phyloP scores from a whole-genome alignment of 2,113 vertebrate genomes.

The Mustela nigripes region DNA sequence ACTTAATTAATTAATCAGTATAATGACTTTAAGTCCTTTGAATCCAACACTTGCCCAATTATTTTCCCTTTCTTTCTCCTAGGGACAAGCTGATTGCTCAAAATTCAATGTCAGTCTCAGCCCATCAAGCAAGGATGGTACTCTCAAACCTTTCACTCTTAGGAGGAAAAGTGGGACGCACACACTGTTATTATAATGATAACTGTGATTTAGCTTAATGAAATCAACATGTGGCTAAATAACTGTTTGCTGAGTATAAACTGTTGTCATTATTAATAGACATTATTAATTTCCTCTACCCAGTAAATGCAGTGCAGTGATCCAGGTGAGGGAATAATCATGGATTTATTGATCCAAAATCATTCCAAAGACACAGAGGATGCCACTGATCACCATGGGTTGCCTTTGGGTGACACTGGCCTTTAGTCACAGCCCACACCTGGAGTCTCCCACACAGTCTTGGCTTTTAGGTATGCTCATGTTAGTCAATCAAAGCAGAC shows the following conservation, averaged over 20 bases:
- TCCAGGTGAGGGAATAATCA: neutral
- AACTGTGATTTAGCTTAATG: constrained; percentile 33
- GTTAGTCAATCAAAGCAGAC: neutral
- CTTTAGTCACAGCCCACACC: neutral
- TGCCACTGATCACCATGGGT: neutral
- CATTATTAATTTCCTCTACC: constrained; percentile 66
- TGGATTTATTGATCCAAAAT: neutral
- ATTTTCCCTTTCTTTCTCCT: constrained; percentile 9
- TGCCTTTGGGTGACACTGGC: constrained; percentile 26
- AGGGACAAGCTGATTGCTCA: constrained; percentile 2
- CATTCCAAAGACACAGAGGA: neutral
- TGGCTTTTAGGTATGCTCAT: neutral
- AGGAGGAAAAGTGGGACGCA: neutral
- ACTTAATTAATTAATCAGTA: neutral
- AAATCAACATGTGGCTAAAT: constrained; percentile 62
- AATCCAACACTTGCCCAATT: neutral
- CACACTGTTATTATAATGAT: constrained; percentile 25
- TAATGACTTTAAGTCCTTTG: neutral
- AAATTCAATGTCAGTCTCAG: neutral
- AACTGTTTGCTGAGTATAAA: constrained; percentile 23
- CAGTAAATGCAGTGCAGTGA: neutral
- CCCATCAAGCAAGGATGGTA: neutral
- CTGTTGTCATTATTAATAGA: constrained; percentile 57
- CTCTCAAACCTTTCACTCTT: neutral
- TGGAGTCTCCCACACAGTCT: neutral